Percentiles rank a stretch among this genome's conserved stretches.
Evolutionary conservation across 2,888 invertebrate genomes (phyloP).

Genomic region (Neoaliturus tenellus): DNA sequence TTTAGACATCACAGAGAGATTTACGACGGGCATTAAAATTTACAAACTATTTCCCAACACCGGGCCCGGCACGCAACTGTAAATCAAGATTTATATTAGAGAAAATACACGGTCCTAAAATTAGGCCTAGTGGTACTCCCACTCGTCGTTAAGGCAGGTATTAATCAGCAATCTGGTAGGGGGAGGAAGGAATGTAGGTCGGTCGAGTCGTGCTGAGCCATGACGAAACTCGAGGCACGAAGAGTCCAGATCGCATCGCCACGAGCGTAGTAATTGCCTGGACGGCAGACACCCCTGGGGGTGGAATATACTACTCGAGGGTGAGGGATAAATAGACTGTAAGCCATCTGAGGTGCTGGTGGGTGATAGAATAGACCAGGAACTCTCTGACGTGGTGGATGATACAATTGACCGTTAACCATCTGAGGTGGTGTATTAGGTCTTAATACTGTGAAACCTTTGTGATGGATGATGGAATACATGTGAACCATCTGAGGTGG

Average conservation of each 20-base stretch:
- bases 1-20: conserved; percentile 2
- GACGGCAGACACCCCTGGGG: conserved; percentile 14
- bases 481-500: too few relatives aligned
- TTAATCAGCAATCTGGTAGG: conserved; percentile 28
- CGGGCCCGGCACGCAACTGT: background rate
- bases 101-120: conserved; percentile 33
- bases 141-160: conserved; percentile 43
- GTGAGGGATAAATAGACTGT: too few relatives aligned
- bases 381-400: too few relatives aligned
- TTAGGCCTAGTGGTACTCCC: conserved; percentile 33
- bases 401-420: too few relatives aligned
- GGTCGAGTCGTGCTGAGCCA: conserved; percentile 43
- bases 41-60: background rate
- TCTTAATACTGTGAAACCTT: too few relatives aligned
- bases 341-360: too few relatives aligned
- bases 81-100: conserved; percentile 9
- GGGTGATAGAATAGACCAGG: too few relatives aligned
- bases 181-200: conserved; percentile 48
- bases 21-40: background rate
- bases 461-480: too few relatives aligned
- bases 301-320: too few relatives aligned
- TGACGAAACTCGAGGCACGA: conserved; percentile 44
- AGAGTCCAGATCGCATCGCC: conserved; percentile 51
- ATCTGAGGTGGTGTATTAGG: too few relatives aligned
- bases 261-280: conserved; percentile 41